These are phyloP conservation scores for Myiagra hebetior DNA, from an alignment of 2,113 vertebrate species.

Conservation along the genomic window DNA sequence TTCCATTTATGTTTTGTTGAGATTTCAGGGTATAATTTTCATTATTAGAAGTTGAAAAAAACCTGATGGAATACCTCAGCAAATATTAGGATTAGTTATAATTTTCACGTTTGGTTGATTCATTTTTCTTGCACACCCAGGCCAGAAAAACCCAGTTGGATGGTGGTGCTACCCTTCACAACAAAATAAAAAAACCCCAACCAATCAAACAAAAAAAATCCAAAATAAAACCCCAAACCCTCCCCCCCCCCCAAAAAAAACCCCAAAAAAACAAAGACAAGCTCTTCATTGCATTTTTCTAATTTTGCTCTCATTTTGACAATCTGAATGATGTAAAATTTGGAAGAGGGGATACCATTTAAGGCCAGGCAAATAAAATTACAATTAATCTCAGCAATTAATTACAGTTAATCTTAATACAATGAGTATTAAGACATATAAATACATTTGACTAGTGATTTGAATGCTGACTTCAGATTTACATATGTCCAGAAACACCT, in stretches of 20 bases:
- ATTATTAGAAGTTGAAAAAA: neutral
- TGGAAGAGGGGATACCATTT: neutral
- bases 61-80: neutral
- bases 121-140: neutral
- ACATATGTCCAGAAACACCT: neutral
- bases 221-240: too few relatives aligned
- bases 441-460: neutral
- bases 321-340: neutral
- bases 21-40: neutral
- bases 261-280: neutral
- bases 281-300: accelerated
- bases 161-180: accelerated
- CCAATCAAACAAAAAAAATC: neutral
- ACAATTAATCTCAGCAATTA: neutral
- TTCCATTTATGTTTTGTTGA: neutral
- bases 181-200: neutral
- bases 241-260: neutral
- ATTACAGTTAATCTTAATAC: neutral
- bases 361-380: neutral
- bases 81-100: neutral
- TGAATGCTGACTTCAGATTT: neutral
- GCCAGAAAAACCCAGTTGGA: neutral
- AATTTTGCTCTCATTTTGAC: neutral
- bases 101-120: neutral
- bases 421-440: neutral